Evolutionary conservation across 2,888 invertebrate genomes (phyloP).

Genomic region (Glomeris marginata): DNA sequence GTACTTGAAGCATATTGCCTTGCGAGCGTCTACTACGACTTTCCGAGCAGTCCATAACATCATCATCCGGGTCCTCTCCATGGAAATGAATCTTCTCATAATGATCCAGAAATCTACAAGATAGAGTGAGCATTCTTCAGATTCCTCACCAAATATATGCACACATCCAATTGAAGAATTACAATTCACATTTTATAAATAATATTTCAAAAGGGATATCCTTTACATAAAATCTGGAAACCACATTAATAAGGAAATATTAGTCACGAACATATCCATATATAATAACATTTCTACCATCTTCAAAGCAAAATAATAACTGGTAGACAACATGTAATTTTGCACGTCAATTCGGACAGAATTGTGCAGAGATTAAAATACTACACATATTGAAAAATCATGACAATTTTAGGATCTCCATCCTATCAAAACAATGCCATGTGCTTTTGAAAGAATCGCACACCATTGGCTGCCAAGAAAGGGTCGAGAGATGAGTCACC

Average conservation of each 20-base stretch:
- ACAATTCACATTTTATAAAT: too few species aligned
- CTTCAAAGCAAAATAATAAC: too few species aligned
- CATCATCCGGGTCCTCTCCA: conserved; percentile 75
- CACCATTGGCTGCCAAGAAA: too few species aligned
- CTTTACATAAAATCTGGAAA: not conserved
- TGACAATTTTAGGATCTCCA: too few species aligned
- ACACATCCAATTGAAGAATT: not conserved
- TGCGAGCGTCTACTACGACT: conserved; percentile 50
- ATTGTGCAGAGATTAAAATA: too few species aligned
- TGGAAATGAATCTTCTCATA: conserved; percentile 83
- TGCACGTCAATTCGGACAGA: too few species aligned
- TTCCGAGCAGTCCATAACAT: conserved; percentile 42
- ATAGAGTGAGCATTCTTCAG: not conserved
- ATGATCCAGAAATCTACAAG: conserved; percentile 47
- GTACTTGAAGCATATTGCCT: conserved; percentile 45
- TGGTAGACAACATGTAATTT: too few species aligned
- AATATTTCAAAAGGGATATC: not conserved
- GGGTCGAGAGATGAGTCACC: too few species aligned
- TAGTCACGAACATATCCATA: too few species aligned
- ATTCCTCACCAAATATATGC: not conserved
- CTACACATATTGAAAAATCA: too few species aligned
- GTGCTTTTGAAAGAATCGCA: too few species aligned
- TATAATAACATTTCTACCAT: not conserved
- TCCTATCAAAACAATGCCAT: too few species aligned
- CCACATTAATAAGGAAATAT: not conserved